phyloP scores from a whole-genome alignment of 2,888 invertebrate species.

The Leucozona laternaria region DNA sequence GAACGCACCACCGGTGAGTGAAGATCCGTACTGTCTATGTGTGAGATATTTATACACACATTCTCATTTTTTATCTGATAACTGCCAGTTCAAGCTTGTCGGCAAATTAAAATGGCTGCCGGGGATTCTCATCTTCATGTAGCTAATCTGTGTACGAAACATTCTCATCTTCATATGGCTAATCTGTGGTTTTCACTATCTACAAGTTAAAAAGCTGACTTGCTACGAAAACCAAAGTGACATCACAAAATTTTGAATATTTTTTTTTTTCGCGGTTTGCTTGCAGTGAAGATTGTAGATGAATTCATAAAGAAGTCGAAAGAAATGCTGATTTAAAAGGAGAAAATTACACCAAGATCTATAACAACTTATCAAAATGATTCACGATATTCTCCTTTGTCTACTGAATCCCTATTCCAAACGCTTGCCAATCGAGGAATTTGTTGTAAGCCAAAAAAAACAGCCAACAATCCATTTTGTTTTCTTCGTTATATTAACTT shows the following conservation, averaged over 20 bases:
- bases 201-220: not conserved
- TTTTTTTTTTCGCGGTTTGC: conserved; percentile 17
- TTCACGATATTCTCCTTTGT: conserved; percentile 81
- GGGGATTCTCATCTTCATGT: no score
- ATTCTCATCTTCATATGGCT: no score
- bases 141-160: no score
- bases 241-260: conserved; percentile 21
- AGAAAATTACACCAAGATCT: not conserved
- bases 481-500: not conserved
- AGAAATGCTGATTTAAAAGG: not conserved
- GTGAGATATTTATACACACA: no score
- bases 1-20: no score
- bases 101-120: no score
- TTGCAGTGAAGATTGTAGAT: not conserved
- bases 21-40: no score
- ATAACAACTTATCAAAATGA: conserved; percentile 77
- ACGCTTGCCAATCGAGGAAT: conserved; percentile 78
- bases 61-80: no score
- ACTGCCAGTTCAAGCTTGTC: no score
- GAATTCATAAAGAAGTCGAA: not conserved
- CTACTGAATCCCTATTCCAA: conserved; percentile 79
- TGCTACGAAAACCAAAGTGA: conserved; percentile 12
- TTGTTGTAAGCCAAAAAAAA: conserved; percentile 78
- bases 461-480: not conserved
- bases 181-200: not conserved